Evolutionary conservation across 2,888 invertebrate genomes (phyloP).

Genomic region (Eristalinus sepulchralis): DNA sequence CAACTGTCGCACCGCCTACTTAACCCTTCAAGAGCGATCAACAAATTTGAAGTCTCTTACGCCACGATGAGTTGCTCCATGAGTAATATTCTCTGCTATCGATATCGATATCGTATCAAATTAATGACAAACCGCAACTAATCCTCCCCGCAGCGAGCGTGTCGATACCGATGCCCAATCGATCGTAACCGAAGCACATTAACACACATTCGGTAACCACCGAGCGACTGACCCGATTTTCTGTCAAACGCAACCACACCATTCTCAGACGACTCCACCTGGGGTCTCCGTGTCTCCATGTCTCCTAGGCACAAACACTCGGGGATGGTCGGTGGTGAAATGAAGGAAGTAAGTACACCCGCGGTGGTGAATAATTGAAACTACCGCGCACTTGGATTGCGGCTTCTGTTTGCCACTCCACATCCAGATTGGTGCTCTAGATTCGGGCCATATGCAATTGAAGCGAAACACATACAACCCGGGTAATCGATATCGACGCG

Average conservation of each 20-base stretch:
- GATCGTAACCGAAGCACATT: conserved; percentile 12
- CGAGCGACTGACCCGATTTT: conserved; percentile 51
- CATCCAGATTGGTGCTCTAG: not conserved
- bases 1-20: not conserved
- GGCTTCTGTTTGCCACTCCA: conserved; percentile 49
- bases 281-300: too few species aligned
- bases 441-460: conserved; percentile 19
- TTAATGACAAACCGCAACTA: conserved; percentile 24
- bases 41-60: not conserved
- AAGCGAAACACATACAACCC: not conserved
- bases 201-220: conserved; percentile 55
- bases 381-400: conserved; percentile 10
- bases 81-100: not conserved
- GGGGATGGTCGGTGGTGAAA: conserved; percentile 27
- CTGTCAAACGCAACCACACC: conserved; percentile 2
- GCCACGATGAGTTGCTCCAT: not conserved
- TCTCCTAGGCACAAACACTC: not conserved
- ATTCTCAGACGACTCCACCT: conserved; percentile 15
- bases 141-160: conserved; percentile 19
- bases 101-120: not conserved
- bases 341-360: conserved; percentile 30
- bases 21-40: not conserved
- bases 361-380: conserved; percentile 36
- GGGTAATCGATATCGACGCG: conserved; percentile 30
- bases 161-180: conserved; percentile 22